These are phyloP conservation scores for Grammomys dolichurus DNA, from an alignment of 2,113 vertebrate species.

Conservation along the genomic window DNA sequence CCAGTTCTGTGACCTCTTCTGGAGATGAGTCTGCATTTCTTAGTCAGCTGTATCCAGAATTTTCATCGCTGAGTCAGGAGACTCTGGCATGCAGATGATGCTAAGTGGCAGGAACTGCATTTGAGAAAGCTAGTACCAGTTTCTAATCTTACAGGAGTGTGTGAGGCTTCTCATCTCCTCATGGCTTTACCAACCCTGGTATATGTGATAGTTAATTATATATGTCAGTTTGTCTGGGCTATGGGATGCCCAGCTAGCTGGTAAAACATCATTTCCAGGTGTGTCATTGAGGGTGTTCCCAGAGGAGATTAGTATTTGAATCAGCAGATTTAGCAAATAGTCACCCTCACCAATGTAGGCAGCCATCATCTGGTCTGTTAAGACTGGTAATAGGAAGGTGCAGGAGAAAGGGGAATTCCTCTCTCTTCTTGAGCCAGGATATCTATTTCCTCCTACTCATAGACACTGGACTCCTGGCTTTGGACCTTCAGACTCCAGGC, in stretches of 20 bases:
- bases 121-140: background rate
- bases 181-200: background rate
- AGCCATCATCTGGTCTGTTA: background rate
- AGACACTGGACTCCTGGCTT: background rate
- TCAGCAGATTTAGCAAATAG: background rate
- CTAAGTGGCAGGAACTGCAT: background rate
- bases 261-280: slow-evolving; percentile 13
- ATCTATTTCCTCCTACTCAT: background rate
- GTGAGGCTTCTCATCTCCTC: background rate
- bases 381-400: background rate
- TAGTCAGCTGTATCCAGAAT: background rate
- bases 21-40: slow-evolving; percentile 27
- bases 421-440: background rate
- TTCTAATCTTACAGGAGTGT: background rate
- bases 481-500: background rate
- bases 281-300: background rate
- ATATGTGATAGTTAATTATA: background rate
- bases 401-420: background rate
- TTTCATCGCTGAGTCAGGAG: background rate
- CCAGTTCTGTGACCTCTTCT: background rate
- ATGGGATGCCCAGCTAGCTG: background rate
- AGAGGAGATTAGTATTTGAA: slow-evolving; percentile 14
- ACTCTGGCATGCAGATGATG: background rate
- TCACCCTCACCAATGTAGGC: background rate
- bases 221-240: slow-evolving; percentile 27